phyloP scores from a whole-genome alignment of 1,140 invertebrate genomes.

The Drosophila ohnishii region DNA sequence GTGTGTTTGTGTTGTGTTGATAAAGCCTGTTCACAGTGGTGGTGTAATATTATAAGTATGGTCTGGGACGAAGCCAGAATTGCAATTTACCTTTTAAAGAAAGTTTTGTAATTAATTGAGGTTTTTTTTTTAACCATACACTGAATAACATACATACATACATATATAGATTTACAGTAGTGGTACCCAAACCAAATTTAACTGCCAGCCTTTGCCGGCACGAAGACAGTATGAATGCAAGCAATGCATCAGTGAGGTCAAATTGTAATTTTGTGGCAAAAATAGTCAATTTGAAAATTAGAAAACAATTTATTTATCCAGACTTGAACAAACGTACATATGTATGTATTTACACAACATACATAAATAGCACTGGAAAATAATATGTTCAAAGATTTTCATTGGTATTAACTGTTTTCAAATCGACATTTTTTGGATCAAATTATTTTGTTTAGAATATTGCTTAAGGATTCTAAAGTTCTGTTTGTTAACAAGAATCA shows the following conservation, averaged over 20 bases:
- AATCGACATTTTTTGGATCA: no score
- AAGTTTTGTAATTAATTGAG: neutral
- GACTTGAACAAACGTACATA: no score
- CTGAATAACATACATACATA: no score
- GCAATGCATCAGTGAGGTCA: no score
- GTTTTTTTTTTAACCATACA: no score
- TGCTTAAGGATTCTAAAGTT: neutral
- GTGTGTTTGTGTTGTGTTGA: slow-evolving; percentile 4
- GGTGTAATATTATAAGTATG: slow-evolving; percentile 5
- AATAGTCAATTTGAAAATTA: no score
- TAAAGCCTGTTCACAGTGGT: slow-evolving; percentile 9
- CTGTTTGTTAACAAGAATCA: neutral
- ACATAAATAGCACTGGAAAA: no score
- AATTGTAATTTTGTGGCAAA: no score
- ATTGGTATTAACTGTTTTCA: no score
- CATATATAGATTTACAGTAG: neutral
- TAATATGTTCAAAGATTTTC: no score
- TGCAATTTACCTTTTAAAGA: neutral
- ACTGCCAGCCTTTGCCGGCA: neutral
- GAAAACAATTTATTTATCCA: no score
- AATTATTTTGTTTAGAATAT: neutral
- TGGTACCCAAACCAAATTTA: neutral
- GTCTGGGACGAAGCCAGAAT: neutral
- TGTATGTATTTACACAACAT: no score
- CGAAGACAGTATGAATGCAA: neutral